Evolutionary conservation across 2,797 vertebrate species (phyloP).

Genomic region (Rhabdomys pumilio): DNA sequence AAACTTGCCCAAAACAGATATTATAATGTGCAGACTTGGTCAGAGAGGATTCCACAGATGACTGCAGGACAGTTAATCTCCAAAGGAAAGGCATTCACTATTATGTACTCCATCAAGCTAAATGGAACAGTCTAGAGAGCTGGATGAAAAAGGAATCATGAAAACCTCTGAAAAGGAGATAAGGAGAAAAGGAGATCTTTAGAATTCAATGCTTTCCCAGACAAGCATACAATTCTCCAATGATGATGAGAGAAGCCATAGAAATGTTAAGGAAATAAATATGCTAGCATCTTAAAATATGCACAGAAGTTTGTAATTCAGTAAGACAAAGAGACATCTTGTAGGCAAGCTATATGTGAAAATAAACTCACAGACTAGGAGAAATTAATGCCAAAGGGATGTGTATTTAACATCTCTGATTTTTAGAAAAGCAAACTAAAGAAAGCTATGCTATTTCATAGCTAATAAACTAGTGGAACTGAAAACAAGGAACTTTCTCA

Average conservation of each 20-base stretch:
- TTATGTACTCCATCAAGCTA: slow-evolving; percentile 26
- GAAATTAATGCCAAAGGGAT: slow-evolving; percentile 26
- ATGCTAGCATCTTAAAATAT: slow-evolving; percentile 31
- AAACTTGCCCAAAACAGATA: background rate
- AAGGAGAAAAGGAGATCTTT: background rate
- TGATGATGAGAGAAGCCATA: background rate
- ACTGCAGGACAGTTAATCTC: slow-evolving; percentile 16
- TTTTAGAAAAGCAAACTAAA: slow-evolving; percentile 30
- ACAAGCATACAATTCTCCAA: background rate
- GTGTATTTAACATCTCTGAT: slow-evolving; percentile 34
- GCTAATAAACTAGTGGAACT: background rate
- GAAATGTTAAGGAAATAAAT: slow-evolving; percentile 18
- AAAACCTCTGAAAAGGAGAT: slow-evolving; percentile 19
- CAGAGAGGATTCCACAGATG: slow-evolving; percentile 6
- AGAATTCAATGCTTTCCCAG: slow-evolving; percentile 1
- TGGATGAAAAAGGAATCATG: slow-evolving; percentile 20
- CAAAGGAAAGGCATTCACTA: slow-evolving; percentile 55
- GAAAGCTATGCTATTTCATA: background rate
- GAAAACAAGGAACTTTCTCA: slow-evolving; percentile 31
- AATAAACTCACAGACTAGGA: slow-evolving; percentile 40
- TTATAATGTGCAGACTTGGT: background rate
- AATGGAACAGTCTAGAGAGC: slow-evolving; percentile 24
- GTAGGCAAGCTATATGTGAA: slow-evolving; percentile 58
- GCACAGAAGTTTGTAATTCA: background rate
- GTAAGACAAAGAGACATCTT: slow-evolving; percentile 25